Conservation (phyloP, 2,113 vertebrate species). For the Cinclus mexicanus region DNA sequence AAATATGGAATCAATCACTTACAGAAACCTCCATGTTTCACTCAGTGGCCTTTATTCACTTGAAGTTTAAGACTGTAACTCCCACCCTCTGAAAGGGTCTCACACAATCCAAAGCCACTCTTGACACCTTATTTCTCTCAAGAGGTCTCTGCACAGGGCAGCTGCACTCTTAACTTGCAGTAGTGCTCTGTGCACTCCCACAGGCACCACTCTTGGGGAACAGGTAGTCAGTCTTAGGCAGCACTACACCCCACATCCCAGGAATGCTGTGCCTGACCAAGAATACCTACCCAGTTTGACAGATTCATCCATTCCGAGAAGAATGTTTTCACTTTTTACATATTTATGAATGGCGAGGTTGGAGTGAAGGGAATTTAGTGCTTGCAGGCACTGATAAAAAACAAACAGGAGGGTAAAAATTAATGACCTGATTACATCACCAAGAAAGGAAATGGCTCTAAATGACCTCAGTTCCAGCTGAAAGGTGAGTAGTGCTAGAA, state of each 20-base stretch:
- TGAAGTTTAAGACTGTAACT: not conserved
- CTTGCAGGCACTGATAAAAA: slow-evolving; percentile 89
- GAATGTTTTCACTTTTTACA: slow-evolving; percentile 97
- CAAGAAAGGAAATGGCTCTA: not conserved
- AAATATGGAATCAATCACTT: not conserved
- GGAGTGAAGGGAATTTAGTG: slow-evolving; percentile 91
- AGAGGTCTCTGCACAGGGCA: not conserved
- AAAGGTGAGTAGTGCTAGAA: not conserved
- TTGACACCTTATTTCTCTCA: not conserved
- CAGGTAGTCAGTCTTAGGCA: not conserved
- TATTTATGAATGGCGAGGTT: slow-evolving; percentile 96
- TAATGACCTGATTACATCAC: slow-evolving; percentile 27
- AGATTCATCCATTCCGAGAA: slow-evolving; percentile 94
- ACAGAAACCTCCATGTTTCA: not conserved
- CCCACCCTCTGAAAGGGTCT: not conserved
- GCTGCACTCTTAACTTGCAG: not conserved
- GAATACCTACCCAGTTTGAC: slow-evolving; percentile 91
- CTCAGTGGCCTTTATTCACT: not conserved
- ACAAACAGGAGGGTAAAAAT: not conserved
- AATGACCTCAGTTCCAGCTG: slow-evolving; percentile 11
- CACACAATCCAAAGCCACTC: not conserved
- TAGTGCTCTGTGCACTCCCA: not conserved
- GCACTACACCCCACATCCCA: not conserved
- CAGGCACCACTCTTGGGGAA: not conserved
- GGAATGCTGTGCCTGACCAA: not conserved